These are phyloP conservation scores for Gallinago undulata DNA, from an alignment of 2,113 vertebrate genomes.

Conservation along the genomic window DNA sequence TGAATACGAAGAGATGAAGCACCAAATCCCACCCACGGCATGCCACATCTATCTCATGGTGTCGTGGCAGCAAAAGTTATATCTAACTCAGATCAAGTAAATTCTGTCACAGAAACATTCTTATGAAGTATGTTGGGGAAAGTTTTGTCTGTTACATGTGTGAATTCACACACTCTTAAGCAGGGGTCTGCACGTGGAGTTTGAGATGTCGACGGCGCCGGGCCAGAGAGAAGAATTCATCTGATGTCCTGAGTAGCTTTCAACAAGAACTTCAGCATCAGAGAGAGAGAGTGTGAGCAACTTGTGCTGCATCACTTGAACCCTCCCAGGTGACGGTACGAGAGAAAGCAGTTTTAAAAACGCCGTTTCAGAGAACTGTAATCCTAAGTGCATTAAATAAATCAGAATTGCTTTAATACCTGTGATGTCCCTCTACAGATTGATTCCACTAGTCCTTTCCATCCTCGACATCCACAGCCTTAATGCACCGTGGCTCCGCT, in stretches of 20 bases:
- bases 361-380: accelerated
- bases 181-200: accelerated
- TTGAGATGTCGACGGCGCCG: background rate
- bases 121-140: accelerated
- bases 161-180: background rate
- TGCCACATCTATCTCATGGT: background rate
- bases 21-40: conserved; percentile 4
- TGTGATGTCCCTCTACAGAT: background rate
- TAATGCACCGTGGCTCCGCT: accelerated
- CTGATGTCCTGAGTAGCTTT: background rate
- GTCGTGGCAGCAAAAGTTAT: background rate
- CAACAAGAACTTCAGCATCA: background rate
- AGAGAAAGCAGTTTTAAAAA: background rate
- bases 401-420: background rate
- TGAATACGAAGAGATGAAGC: conserved; percentile 29
- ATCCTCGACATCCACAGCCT: background rate
- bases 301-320: background rate
- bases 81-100: background rate
- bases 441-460: background rate
- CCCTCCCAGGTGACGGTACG: background rate
- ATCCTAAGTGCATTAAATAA: background rate
- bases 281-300: background rate
- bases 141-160: background rate
- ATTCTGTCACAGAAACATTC: background rate
- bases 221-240: background rate